Base-by-base conservation (phyloP, 2,113 vertebrate genomes). In the Leucopsar rothschildi region DNA sequence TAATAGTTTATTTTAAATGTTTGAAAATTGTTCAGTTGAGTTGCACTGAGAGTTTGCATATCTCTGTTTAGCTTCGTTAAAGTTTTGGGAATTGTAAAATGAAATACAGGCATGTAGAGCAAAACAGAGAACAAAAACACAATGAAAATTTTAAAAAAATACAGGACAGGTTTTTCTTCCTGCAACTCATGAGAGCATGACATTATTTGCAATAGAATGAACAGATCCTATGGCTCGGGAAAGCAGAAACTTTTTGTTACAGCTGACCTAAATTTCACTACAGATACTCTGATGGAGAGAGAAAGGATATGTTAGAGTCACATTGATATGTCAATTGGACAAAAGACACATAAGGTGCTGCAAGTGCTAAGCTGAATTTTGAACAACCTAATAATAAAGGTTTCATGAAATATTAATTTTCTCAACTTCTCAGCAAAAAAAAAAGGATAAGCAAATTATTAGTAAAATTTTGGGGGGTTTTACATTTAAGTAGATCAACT, bases 191-290 rank as follows among this genome's bases (percentile, higher is more conserved):
- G 3, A 39, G 59, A 93, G 29, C 50, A 24, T 85, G 78, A 92
- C 87, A 70, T 80, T 91, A 78, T 88, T 92, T 4, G 9, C 55
- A 73, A 80, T 64, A 91, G 77, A 93, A 91, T 24, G 77, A 92
- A 95, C 82, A 96, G 83, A 92, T 92, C 70, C 91, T 94, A 33
- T 95, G 50, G 73, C 59, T 94, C 78, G 90, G 72, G 63, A 92
- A 96, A 96, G 90, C 86, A 95, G 86, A 96, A 96, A 96, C 35
- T 94, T 97, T 87, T 93, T 95, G 56, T 93, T 95, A 97, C 81
- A 96, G 96, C 57, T 97, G 94, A 96, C 95, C 93, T 95, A 86
- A 92, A 94, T 96, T 96, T 95, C 93, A 92, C 68, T 93, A 64
- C 88, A 87, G 83, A 94, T 97, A 86, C 44, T 82, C 33, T 82